Evolutionary conservation across 2,113 vertebrate genomes (phyloP), one percentile per base, ranked within the genome.

Genomic region (Cryptotis parvus): DNA sequence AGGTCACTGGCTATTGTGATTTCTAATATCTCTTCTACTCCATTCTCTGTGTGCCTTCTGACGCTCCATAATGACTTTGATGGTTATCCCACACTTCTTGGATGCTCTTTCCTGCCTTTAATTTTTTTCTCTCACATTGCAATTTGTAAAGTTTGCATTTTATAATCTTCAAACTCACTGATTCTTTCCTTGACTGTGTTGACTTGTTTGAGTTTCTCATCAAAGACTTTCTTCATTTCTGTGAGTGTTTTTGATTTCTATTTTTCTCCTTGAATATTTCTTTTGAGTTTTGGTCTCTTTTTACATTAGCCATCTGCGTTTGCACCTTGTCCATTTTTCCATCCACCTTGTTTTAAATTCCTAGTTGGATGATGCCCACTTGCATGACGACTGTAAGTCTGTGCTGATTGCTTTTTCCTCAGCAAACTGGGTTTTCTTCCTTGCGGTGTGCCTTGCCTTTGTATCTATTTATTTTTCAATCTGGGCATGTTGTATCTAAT

Each of bases 401-500:
- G 3, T 85, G 78, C 65, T 66, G 58, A 52, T 26, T 61, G 33
- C 75, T 91, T 89, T 65, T 11, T 41, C 35, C 35, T 95, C 65
- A 88, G n/a, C 16, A 81, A 20, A 63, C 6, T 58, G 22, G 55
- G 22, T 58, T 58, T 58, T 58, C 55, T 58, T 58, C 18, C 2
- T 58, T 41, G 31, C 74, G 63, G n/a, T 10, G 20, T 75, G 6
- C 24, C 11, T 80, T 61, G 10, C 72, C 24, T 12, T 84, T 79
- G 66, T 49, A 49, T 61, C 69, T 22, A 6, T 72, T 74, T 43
- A 80, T 68, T 15, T 6, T 49, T 49, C n/a, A 49, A 91, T 35
- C 4, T 16, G 9, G 22, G 24, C 4, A 1, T 69, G 26, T 45
- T 49, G 1, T 65, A 16, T 31, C 65, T 39, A 49, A 6, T 22